These are phyloP conservation scores for Sprattus sprattus DNA, from an alignment of 2,113 vertebrate species.

Conservation along the genomic window DNA sequence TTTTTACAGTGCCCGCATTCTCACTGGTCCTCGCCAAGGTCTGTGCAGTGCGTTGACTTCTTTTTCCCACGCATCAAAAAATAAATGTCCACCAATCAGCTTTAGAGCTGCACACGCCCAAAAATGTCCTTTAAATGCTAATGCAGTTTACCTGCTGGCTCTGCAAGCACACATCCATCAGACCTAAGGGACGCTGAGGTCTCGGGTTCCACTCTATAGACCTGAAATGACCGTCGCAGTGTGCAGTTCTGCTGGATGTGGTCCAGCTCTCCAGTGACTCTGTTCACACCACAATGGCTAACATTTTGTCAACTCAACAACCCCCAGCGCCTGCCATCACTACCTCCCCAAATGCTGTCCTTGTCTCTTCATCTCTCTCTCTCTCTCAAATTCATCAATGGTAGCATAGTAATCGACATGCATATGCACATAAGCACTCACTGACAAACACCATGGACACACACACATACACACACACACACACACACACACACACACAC, in stretches of 20 bases:
- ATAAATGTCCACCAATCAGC: neutral
- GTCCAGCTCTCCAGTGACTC: neutral
- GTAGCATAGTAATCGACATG: neutral
- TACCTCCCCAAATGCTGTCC: neutral
- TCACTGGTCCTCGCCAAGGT: neutral
- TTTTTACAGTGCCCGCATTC: neutral
- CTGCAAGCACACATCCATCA: neutral
- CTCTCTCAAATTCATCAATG: neutral
- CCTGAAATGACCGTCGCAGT: neutral
- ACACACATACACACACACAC: constrained; percentile 6
- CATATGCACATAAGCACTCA: neutral
- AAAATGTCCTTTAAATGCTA: neutral
- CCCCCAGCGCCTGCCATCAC: neutral
- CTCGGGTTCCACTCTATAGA: constrained; percentile 6
- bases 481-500: constrained; percentile 17
- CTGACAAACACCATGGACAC: constrained; percentile 13
- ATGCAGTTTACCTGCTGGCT: neutral
- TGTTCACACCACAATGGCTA: neutral
- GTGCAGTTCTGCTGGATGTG: neutral
- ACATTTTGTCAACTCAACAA: neutral
- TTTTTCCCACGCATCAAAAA: constrained; percentile 13
- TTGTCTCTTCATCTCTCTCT: neutral
- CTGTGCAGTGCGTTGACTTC: neutral
- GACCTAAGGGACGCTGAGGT: neutral
- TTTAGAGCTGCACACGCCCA: neutral